These are phyloP conservation scores for Pangasianodon hypophthalmus DNA, from an alignment of 2,113 vertebrate species.

Conservation along the genomic window DNA sequence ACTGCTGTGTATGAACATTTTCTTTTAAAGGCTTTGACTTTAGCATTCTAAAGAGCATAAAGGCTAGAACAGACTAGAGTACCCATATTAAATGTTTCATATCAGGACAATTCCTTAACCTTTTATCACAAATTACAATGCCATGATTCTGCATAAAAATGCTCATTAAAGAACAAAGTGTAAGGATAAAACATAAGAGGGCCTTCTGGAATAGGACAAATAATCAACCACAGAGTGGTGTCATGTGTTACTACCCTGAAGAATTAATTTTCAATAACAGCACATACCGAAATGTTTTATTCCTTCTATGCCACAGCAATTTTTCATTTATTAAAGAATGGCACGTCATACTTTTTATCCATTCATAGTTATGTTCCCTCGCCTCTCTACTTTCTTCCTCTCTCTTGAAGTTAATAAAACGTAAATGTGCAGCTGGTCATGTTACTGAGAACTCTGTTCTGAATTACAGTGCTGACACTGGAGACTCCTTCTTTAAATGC, in stretches of 20 bases:
- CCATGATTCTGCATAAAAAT: not conserved
- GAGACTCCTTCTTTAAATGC: not conserved
- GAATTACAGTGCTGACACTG: not conserved
- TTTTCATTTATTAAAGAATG: not conserved
- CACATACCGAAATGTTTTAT: not conserved
- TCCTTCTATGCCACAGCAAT: not conserved
- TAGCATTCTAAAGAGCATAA: slow-evolving; percentile 32
- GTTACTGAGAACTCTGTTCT: not conserved
- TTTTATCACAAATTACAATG: not conserved
- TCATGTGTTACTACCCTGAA: not conserved
- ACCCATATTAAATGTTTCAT: not conserved
- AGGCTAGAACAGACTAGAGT: not conserved
- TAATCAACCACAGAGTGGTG: not conserved
- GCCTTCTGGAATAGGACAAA: not conserved
- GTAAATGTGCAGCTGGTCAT: not conserved
- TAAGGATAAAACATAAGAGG: not conserved
- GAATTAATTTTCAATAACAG: not conserved
- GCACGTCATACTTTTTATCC: not conserved
- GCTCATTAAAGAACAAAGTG: not conserved
- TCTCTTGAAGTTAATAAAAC: not conserved
- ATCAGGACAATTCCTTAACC: not conserved
- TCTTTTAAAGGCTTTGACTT: slow-evolving; percentile 3
- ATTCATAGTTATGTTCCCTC: not conserved
- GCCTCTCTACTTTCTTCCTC: not conserved
- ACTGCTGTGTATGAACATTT: slow-evolving; percentile 34